phyloP scores from a whole-genome alignment of 2,113 vertebrate species.

The Ciconia maguari region DNA sequence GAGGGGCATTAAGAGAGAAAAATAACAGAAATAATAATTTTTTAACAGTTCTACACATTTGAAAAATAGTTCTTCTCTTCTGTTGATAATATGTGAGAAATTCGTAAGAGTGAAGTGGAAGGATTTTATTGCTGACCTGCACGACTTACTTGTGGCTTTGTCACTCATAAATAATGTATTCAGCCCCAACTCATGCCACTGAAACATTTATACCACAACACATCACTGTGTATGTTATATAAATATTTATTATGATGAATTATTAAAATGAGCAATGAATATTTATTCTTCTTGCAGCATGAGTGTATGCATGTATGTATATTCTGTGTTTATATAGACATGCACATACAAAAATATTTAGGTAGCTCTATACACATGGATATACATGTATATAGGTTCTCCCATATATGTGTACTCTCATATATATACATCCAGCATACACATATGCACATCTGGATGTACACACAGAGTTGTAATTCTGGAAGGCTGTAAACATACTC shows the following conservation, averaged over 20 bases:
- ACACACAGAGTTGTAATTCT: background rate
- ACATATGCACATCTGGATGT: background rate
- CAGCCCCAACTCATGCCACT: conserved; percentile 50
- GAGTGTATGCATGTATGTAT: background rate
- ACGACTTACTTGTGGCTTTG: conserved; percentile 56
- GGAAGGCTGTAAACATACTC: background rate
- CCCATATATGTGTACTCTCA: background rate
- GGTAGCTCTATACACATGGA: background rate
- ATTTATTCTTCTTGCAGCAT: conserved; percentile 48
- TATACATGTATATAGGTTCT: background rate
- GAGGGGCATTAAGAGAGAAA: background rate
- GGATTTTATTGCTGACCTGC: conserved; percentile 56
- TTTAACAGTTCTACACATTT: background rate
- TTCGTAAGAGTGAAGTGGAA: background rate
- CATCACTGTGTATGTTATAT: conserved; percentile 67
- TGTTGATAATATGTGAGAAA: background rate
- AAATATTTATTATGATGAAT: conserved; percentile 74
- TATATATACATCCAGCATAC: background rate
- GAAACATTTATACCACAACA: conserved; percentile 69
- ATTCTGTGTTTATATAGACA: background rate
- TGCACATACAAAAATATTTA: background rate
- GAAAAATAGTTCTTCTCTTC: background rate
- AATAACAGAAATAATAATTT: background rate
- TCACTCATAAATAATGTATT: conserved; percentile 65
- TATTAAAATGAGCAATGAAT: conserved; percentile 68